These are phyloP conservation scores for Mirounga angustirostris DNA, from an alignment of 2,113 vertebrate genomes.

Conservation along the genomic window DNA sequence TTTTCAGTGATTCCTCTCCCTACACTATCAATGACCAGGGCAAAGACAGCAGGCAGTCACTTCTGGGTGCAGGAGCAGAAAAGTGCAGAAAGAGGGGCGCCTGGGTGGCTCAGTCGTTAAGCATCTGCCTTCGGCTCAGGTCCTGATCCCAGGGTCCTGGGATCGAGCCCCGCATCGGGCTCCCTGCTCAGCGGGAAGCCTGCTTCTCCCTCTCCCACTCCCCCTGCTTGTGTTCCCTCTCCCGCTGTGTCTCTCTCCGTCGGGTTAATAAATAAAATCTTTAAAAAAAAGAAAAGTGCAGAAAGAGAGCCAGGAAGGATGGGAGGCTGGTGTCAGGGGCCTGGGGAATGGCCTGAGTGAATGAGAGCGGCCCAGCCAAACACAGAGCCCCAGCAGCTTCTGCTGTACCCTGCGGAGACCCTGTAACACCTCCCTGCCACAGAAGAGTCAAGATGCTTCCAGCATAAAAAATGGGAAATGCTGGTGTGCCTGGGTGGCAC, in stretches of 20 bases:
- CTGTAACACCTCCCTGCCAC: neutral
- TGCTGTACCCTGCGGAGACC: neutral
- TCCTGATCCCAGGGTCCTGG: too few species aligned
- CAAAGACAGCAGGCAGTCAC: conserved; percentile 80
- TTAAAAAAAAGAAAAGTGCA: neutral
- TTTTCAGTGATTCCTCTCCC: conserved; percentile 81
- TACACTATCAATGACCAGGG: conserved; percentile 90
- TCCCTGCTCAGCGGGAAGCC: too few species aligned
- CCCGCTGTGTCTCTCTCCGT: too few species aligned
- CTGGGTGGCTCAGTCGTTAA: too few species aligned
- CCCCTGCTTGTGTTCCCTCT: too few species aligned
- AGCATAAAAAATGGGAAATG: neutral
- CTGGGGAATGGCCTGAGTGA: neutral
- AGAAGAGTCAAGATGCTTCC: neutral
- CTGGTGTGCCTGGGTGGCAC: neutral
- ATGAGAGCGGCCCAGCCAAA: neutral
- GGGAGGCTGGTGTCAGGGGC: neutral
- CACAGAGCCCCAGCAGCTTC: neutral
- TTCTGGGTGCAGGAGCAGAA: conserved; percentile 78
- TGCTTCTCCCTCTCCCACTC: too few species aligned
- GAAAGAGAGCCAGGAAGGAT: neutral
- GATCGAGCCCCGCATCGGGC: too few species aligned
- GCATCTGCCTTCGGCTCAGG: too few species aligned
- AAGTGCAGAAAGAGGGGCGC: neutral
- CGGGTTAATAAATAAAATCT: too few species aligned